Conservation (phyloP, 1,140 invertebrate genomes). For the Eupeodes corollae region DNA sequence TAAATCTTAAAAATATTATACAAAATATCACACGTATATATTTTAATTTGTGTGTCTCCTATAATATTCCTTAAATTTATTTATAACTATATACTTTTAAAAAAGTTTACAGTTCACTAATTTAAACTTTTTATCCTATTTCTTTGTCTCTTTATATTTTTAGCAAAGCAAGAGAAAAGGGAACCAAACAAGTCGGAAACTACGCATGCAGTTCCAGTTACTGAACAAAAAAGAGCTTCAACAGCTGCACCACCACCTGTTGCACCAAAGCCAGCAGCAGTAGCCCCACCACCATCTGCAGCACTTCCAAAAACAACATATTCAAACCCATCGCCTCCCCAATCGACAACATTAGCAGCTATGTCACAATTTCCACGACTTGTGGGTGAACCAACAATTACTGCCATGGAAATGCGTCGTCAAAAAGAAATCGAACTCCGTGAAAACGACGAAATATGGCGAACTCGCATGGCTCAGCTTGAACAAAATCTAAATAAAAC, state of each 20-base stretch:
- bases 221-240: neutral
- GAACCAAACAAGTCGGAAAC: conserved; percentile 3
- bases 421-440: conserved; percentile 32
- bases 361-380: neutral
- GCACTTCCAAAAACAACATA: conserved; percentile 18
- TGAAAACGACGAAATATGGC: conserved; percentile 40
- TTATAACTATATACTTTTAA: too few relatives aligned
- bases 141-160: too few relatives aligned
- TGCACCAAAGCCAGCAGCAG: conserved; percentile 1
- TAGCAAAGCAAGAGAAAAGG: too few relatives aligned
- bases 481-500: conserved; percentile 39
- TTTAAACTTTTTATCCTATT: too few relatives aligned
- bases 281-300: conserved; percentile 6
- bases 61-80: too few relatives aligned
- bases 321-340: conserved; percentile 15
- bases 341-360: conserved; percentile 15
- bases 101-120: too few relatives aligned
- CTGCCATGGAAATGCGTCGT: conserved; percentile 30
- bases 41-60: too few relatives aligned
- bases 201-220: neutral
- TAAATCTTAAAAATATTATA: too few relatives aligned
- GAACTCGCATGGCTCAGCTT: conserved; percentile 37
- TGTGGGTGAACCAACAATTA: conserved; percentile 25
- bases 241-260: conserved; percentile 7
- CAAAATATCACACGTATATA: too few relatives aligned